Base-by-base conservation (phyloP, 2,888 invertebrate genomes). In the Xestia xanthographa region DNA sequence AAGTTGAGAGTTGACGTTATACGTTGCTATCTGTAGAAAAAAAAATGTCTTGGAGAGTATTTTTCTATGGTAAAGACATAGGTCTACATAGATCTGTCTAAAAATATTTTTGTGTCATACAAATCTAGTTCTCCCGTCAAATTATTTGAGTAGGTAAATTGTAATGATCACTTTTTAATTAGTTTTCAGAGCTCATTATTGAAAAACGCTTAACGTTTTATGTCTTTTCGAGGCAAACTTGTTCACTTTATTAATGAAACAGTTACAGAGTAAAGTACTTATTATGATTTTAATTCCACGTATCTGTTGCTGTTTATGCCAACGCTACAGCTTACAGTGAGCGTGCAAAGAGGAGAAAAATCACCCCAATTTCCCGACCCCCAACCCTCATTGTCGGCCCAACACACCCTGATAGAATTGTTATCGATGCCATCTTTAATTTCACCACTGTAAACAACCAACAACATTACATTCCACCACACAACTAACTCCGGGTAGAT, bases 371-470 rank as follows among this genome's bases (percentile, higher is more conserved):
- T 95, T 96, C 95, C 95, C 92, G 91, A 83, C 90, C 90, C 90
- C 90, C 90, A 90, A 88, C 91, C 92, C 92, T 92, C 92, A 92
- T 92, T 93, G 93, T 96, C 95, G 94, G 92, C 89, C 90, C 93
- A 91, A 88, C 90, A 91, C 92, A 88, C 92, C 89, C 93, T 96
- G 97, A 97, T 97, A 95, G 97, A 96, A 96, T 93, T 95, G 95
- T 97, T 97, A 97, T 97, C 97, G 95, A 96, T 95, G 94, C 96
- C 95, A 97, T 97, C 97, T 97, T 97, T 97, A 97, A 97, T 97
- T 97, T 97, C 95, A 95, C 93, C 86, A 91, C 87, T 85, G 90
- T 93, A 93, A 95, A 95, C 93, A 94, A 90, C 90, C 80, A 75
- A 68, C 71, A 65, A 73, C 74, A 84, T 83, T 60, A 77, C 60